Evolutionary conservation across 2,113 vertebrate genomes (phyloP), one percentile per base, ranked within the genome.

Genomic region (Elanoides forficatus): DNA sequence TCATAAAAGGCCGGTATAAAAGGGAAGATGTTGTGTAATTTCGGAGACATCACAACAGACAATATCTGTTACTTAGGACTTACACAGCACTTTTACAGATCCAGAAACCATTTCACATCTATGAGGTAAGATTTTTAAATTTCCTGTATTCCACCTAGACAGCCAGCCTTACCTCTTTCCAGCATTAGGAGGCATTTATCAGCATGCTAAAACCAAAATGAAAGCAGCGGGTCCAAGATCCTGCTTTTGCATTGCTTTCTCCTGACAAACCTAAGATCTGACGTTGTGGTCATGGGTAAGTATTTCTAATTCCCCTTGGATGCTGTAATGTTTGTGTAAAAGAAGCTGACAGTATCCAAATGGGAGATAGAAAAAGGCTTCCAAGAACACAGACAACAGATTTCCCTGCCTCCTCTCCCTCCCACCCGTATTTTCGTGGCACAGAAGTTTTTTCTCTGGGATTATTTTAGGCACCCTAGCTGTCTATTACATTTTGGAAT

Each of bases 251-350:
- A 81, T 74, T 91, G 66, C 93, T 94, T 95, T 95, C 48, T 78
- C 73, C 93, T 89, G 70, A 96, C 95, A 89, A 95, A 96, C 62
- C 62, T 53, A 89, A 71, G 76, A 76, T 88, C 74, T 96, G 96
- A 90, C 23, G 6, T 26, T 93, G 96, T 89, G 94, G 96, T 97
- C 86, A 97, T 26, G 90, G 88, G 62, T 93, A 90, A 94, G 92
- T 50, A 89, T 84, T 96, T 94, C 88, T 94, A 96, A 97, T 97
- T 97, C 96, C 94, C 88, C 59, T 82, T 52, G 67, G 94, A 97
- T 87, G 90, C 66, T 59, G 96, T 97, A 96, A 97, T 93, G 92
- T 96, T 97, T 97, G 86, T 87, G 86, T 85, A 92, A 94, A 93
- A 96, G 76, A 91, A 96, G 91, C 90, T 92, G 88, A 94, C 94